A percentile compares a stretch with the other conserved stretches of the same genome.
These are phyloP conservation scores for Lasaia peninsularis DNA, from an alignment of 1,140 invertebrate genomes.

Conservation along the genomic window DNA sequence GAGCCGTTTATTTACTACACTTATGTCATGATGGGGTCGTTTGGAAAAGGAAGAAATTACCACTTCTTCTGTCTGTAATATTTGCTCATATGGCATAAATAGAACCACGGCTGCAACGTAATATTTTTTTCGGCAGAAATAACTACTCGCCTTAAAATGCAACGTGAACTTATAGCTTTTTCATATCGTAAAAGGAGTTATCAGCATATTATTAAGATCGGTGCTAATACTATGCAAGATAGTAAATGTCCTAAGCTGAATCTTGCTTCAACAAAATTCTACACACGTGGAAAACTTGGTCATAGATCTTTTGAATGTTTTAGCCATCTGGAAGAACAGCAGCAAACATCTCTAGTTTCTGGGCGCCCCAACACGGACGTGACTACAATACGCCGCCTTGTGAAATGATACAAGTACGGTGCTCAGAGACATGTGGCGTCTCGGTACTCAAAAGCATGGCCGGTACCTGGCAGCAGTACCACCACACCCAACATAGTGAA, in stretches of 20 bases:
- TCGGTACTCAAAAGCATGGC: slow-evolving; percentile 13
- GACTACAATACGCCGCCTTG: slow-evolving; percentile 11
- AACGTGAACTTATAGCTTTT: slow-evolving; percentile 15
- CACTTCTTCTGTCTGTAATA: slow-evolving; percentile 20
- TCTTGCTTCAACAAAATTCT: slow-evolving; percentile 14
- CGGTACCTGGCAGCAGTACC: not conserved
- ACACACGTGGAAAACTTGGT: slow-evolving; percentile 16
- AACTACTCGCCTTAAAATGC: slow-evolving; percentile 16
- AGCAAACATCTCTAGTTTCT: slow-evolving; percentile 1
- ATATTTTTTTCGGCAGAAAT: slow-evolving; percentile 15
- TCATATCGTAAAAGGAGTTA: slow-evolving; percentile 11
- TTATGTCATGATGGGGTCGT: slow-evolving; percentile 19
- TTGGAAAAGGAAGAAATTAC: slow-evolving; percentile 21
- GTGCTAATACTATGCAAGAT: not conserved
- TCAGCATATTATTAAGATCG: not conserved
- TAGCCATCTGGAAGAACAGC: not conserved
- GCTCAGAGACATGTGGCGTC: slow-evolving; percentile 18
- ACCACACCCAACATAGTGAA: slow-evolving; percentile 16
- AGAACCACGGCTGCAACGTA: slow-evolving; percentile 15
- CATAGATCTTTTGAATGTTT: slow-evolving; percentile 20
- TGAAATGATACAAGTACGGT: slow-evolving; percentile 17
- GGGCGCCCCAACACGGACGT: slow-evolving; percentile 13
- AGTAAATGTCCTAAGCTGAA: slow-evolving; percentile 9
- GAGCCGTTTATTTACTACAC: slow-evolving; percentile 22
- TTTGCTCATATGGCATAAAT: slow-evolving; percentile 19